These are phyloP conservation scores for Hemaris fuciformis DNA, from an alignment of 2,888 invertebrate genomes.

Conservation along the genomic window DNA sequence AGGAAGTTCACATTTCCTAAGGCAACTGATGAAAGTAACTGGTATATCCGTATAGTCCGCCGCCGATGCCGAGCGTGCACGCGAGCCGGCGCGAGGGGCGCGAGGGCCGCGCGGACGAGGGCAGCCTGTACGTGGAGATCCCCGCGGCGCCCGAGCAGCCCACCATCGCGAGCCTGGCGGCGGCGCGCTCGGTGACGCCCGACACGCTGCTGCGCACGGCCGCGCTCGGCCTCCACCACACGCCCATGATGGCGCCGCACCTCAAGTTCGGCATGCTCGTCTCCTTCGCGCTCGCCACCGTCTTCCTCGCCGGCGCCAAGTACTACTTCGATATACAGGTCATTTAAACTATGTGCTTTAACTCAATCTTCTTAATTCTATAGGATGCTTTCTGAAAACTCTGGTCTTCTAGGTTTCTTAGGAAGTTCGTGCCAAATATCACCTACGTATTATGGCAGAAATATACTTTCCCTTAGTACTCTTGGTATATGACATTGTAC, in stretches of 20 bases:
- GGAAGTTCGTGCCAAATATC: no score
- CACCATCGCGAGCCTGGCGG: conserved; percentile 71
- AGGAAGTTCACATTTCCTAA: no score
- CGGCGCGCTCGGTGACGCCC: conserved; percentile 72
- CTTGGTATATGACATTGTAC: no score
- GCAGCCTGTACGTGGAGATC: conserved; percentile 72
- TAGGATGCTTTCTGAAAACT: no score
- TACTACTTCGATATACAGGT: conserved; percentile 87
- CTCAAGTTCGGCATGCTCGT: conserved; percentile 87
- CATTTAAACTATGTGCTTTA: conserved; percentile 18
- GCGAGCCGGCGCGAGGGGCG: conserved; percentile 57
- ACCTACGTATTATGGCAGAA: no score
- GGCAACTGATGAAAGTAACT: no score
- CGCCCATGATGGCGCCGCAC: conserved; percentile 80
- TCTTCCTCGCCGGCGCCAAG: conserved; percentile 86
- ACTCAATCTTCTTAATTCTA: no score
- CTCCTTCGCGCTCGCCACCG: conserved; percentile 85
- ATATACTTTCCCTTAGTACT: no score
- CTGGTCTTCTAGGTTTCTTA: no score
- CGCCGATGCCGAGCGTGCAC: conserved; percentile 60
- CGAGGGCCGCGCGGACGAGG: conserved; percentile 61
- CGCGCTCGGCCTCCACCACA: conserved; percentile 68
- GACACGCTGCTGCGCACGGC: conserved; percentile 72
- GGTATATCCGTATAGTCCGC: conserved; percentile 46
- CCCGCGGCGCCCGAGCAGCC: conserved; percentile 64